Conservation (phyloP, 2,113 vertebrate species). For the Trogon surrucura region DNA sequence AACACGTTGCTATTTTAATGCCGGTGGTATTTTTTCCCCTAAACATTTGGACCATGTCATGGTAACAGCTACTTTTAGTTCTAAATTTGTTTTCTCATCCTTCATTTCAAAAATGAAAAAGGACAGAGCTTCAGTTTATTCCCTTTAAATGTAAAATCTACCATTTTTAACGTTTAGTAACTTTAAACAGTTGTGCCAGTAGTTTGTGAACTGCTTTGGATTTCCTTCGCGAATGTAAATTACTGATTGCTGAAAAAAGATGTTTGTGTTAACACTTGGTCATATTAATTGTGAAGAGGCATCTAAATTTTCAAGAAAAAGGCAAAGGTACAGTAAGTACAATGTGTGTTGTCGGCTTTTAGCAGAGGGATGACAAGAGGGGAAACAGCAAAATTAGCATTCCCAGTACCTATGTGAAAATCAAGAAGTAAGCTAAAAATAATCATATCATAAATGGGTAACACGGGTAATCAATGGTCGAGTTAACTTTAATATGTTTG, state of each 20-base stretch:
- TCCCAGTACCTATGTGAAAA: constrained; percentile 41
- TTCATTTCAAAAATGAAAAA: not conserved
- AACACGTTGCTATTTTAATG: constrained; percentile 62
- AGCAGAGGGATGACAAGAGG: not conserved
- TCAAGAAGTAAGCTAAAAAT: constrained; percentile 35
- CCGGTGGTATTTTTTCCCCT: constrained; percentile 6
- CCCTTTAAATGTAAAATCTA: constrained; percentile 23
- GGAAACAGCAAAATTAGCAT: not conserved
- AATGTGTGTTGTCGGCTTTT: not conserved
- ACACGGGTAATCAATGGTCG: not conserved
- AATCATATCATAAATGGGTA: constrained; percentile 1
- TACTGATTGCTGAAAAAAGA: not conserved
- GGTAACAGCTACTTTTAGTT: constrained; percentile 54
- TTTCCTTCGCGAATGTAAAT: not conserved
- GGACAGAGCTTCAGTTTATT: not conserved
- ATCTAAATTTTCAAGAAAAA: not conserved
- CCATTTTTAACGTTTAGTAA: constrained; percentile 25
- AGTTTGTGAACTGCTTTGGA: not conserved
- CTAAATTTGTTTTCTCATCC: constrained; percentile 15
- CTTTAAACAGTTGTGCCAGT: not conserved
- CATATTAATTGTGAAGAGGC: not conserved
- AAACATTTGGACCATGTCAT: constrained; percentile 59
- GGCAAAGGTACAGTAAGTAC: not conserved
- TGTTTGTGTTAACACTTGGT: not conserved
- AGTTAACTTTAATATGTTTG: not conserved